Conservation (phyloP, 2,888 invertebrate species). For the Bruchidius siliquastri region DNA sequence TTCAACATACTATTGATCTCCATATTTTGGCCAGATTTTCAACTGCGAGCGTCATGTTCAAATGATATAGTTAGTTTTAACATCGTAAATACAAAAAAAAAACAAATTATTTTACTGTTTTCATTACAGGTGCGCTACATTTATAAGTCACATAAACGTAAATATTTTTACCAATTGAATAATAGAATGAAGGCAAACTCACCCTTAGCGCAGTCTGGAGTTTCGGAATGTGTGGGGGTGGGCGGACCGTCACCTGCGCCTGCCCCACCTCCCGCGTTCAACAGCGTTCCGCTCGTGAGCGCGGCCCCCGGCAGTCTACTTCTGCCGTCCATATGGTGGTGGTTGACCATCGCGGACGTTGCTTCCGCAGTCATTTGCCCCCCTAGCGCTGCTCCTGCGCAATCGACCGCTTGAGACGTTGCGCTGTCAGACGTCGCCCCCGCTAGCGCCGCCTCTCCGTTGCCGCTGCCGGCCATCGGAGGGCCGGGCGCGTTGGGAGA, state of each 20-base stretch:
- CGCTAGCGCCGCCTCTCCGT: neutral
- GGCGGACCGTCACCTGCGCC: slow-evolving; percentile 60
- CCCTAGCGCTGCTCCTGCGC: neutral
- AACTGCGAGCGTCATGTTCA: no score
- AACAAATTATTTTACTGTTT: no score
- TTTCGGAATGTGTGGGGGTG: slow-evolving; percentile 74
- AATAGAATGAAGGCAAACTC: no score
- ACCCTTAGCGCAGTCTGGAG: slow-evolving; percentile 63
- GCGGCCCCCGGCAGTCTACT: slow-evolving; percentile 34
- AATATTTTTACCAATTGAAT: no score
- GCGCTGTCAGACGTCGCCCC: neutral
- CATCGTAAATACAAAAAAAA: no score
- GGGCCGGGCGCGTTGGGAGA: slow-evolving; percentile 21
- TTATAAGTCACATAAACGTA: no score
- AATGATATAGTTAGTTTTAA: no score
- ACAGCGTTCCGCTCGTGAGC: slow-evolving; percentile 55
- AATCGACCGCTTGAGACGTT: neutral
- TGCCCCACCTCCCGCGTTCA: slow-evolving; percentile 36
- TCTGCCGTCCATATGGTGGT: slow-evolving; percentile 4
- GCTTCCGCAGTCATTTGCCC: neutral
- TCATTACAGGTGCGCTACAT: no score
- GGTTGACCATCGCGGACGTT: neutral
- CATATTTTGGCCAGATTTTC: no score
- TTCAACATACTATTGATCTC: no score
- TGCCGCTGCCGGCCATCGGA: slow-evolving; percentile 7